Evolutionary conservation across 2,888 invertebrate genomes (phyloP).

Genomic region (Poecilus cupreus): DNA sequence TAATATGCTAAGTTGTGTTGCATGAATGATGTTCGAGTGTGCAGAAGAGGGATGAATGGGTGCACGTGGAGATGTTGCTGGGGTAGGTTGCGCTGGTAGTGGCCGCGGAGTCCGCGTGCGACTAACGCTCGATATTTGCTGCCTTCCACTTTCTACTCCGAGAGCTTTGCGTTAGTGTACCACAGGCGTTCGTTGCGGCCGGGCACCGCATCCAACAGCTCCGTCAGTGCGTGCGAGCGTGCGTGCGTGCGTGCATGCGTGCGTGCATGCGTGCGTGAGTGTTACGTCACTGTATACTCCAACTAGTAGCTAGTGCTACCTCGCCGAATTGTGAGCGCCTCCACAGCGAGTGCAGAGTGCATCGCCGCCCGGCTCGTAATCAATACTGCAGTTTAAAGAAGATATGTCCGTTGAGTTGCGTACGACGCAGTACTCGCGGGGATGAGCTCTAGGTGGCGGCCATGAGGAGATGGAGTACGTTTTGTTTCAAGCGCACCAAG

Average conservation of each 20-base stretch:
- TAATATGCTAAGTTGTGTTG: neutral
- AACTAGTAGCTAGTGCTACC: too few species aligned
- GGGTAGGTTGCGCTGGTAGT: neutral
- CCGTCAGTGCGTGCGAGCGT: neutral
- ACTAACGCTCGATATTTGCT: constrained; percentile 54
- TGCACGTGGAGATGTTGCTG: neutral
- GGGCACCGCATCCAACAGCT: constrained; percentile 30
- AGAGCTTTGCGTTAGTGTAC: constrained; percentile 44
- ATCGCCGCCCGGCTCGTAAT: constrained; percentile 63
- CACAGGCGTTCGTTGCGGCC: constrained; percentile 26
- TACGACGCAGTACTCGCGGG: constrained; percentile 41
- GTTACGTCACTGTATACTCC: too few species aligned
- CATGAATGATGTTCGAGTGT: neutral
- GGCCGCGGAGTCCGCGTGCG: constrained; percentile 19
- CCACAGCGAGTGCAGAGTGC: too few species aligned
- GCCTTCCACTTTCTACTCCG: constrained; percentile 56
- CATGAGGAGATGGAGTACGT: constrained; percentile 73
- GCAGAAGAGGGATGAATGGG: neutral
- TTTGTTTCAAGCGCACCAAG: constrained; percentile 72
- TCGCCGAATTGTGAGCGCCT: too few species aligned
- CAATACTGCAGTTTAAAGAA: constrained; percentile 71
- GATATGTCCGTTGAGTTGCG: constrained; percentile 65
- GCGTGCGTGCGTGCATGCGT: neutral
- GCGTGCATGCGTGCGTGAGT: neutral
- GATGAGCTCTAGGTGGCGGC: constrained; percentile 1